These are phyloP conservation scores for Saimiri boliviensis DNA, from an alignment of 2,113 vertebrate genomes.

Conservation along the genomic window DNA sequence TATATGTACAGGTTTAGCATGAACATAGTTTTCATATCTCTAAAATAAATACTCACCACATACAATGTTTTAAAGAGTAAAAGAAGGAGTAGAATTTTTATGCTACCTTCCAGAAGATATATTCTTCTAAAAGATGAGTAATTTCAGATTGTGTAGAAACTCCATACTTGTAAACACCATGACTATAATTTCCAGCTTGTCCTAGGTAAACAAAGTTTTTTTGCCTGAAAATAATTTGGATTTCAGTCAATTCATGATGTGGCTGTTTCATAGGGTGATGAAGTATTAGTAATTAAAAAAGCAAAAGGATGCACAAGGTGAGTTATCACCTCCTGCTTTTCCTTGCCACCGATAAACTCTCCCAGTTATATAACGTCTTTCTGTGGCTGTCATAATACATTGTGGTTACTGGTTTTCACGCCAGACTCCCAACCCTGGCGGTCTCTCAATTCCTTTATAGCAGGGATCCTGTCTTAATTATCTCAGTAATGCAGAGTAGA, in stretches of 20 bases:
- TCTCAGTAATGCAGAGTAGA: neutral
- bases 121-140: neutral
- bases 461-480: neutral
- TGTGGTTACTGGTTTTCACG: neutral
- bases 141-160: neutral
- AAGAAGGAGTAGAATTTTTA: neutral
- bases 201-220: neutral
- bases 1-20: neutral
- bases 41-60: neutral
- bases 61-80: neutral
- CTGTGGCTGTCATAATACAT: neutral
- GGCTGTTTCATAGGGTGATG: neutral
- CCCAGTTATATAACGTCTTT: neutral
- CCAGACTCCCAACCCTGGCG: neutral
- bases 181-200: neutral
- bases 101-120: neutral
- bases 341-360: neutral
- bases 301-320: neutral
- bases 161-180: neutral
- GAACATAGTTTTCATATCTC: neutral
- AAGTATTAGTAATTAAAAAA: neutral
- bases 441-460: neutral
- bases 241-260: conserved; percentile 1
- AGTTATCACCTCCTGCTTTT: neutral
- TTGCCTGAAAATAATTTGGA: conserved; percentile 45